These are phyloP conservation scores for Eospalax fontanierii DNA, from an alignment of 2,797 vertebrate genomes.

Conservation along the genomic window DNA sequence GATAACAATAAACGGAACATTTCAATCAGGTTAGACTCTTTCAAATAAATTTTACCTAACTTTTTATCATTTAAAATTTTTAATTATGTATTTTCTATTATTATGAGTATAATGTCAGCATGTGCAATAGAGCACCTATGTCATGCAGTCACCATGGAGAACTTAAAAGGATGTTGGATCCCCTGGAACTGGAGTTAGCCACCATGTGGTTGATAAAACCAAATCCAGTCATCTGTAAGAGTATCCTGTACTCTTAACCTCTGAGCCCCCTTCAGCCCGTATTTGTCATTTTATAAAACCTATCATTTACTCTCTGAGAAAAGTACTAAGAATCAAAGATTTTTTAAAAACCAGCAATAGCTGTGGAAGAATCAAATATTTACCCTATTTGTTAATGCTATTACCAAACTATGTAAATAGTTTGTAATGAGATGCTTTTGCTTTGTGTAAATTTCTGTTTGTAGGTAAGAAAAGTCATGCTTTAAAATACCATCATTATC, in stretches of 20 bases:
- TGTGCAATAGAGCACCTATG: too few relatives aligned
- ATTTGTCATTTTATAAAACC: too few relatives aligned
- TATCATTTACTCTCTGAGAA: background rate
- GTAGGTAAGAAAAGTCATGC: background rate
- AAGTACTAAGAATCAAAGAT: background rate
- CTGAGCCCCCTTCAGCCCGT: too few relatives aligned
- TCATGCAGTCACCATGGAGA: too few relatives aligned
- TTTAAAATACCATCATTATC: conserved; percentile 18
- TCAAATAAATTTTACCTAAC: background rate
- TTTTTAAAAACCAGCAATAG: background rate
- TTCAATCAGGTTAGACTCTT: background rate
- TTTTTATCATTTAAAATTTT: background rate
- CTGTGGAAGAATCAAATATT: background rate
- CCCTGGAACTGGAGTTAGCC: too few relatives aligned
- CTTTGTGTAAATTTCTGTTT: background rate
- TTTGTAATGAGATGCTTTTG: background rate
- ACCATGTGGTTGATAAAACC: too few relatives aligned
- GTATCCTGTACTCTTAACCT: too few relatives aligned
- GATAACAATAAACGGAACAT: background rate
- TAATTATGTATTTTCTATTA: too few relatives aligned
- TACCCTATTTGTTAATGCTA: background rate
- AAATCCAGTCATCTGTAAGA: too few relatives aligned
- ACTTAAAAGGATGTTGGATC: too few relatives aligned
- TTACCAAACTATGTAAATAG: background rate
- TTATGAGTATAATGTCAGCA: too few relatives aligned